Evolutionary conservation across 2,888 invertebrate genomes (phyloP), one percentile per base, ranked within the genome.

Genomic region (Gymnoscelis rufifasciata): DNA sequence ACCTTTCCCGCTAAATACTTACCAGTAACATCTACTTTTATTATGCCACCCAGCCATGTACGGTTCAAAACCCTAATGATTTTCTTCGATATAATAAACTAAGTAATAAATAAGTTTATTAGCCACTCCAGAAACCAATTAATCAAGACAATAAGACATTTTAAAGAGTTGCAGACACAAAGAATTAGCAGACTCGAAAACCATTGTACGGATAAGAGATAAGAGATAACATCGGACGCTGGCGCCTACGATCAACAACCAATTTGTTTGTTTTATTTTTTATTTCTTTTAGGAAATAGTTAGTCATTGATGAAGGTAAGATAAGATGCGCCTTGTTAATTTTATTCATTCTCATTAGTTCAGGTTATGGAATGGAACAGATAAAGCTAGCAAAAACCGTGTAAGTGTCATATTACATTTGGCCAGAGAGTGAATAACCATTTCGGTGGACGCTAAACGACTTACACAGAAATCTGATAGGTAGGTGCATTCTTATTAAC

Each of bases 141-240:
- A 57, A 57, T 59, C 47, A 56, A 51, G 46, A 42, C 44, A 43
- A 50, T 53, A 53, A 39, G 31, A 35, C 19, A 7, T 47, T 38
- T 51, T 53, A 53, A 43, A 40, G 43, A 55, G 48, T 54, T 54
- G 59, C 47, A 52, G 54, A 59, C 57, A 53, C 50, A 56, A 59
- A 59, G 55, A 60, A 63, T 59, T 61, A 58, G 55, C 56, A 58
- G 58, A 47, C 54, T 54, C 51, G 46, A 54, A 57, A 38, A 47
- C 43, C 54, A 54, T 55, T 57, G 53, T 59, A 55, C 36, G 55
- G 58, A 57, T 59, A 57, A 47, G 38, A 56, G 62, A 64, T 64
- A 60, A 64, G 62, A 64, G 62, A 64, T 60, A 53, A 51, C 40
- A 59, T 56, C 59, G 43, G 48, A 46, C 46, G 46, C 57, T 55